These are phyloP conservation scores for Pelecanus crispus DNA, from an alignment of 2,113 vertebrate species.

Conservation along the genomic window DNA sequence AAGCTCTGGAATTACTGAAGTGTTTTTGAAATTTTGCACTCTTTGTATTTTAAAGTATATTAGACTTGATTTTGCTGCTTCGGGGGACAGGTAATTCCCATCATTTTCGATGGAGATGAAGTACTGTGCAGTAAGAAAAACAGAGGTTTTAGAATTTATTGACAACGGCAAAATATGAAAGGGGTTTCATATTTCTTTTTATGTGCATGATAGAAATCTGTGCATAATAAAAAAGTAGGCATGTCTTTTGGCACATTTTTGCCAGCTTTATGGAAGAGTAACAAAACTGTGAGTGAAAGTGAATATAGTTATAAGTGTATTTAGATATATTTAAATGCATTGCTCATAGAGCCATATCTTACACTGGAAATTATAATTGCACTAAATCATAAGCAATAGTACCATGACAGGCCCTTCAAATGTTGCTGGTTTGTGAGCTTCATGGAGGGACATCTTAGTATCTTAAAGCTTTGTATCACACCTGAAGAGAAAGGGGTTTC, in stretches of 20 bases:
- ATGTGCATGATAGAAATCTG: background rate
- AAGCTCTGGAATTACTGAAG: background rate
- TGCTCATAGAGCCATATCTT: background rate
- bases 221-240: background rate
- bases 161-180: background rate
- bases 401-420: background rate
- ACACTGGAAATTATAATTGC: background rate
- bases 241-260: background rate
- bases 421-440: background rate
- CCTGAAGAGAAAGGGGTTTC: background rate
- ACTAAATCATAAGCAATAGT: background rate
- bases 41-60: background rate
- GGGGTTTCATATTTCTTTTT: background rate
- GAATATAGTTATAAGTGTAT: background rate
- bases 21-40: background rate
- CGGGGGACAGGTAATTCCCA: constrained; percentile 1
- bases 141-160: background rate
- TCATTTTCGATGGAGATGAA: background rate
- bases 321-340: background rate
- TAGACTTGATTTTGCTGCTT: background rate
- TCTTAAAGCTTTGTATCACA: background rate
- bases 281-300: background rate
- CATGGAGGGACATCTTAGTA: background rate
- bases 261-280: background rate
- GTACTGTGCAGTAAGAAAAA: background rate